Evolutionary conservation across 2,888 invertebrate genomes (phyloP), one percentile per base, ranked within the genome.

Genomic region (Sinopyrophorus schimmeli): DNA sequence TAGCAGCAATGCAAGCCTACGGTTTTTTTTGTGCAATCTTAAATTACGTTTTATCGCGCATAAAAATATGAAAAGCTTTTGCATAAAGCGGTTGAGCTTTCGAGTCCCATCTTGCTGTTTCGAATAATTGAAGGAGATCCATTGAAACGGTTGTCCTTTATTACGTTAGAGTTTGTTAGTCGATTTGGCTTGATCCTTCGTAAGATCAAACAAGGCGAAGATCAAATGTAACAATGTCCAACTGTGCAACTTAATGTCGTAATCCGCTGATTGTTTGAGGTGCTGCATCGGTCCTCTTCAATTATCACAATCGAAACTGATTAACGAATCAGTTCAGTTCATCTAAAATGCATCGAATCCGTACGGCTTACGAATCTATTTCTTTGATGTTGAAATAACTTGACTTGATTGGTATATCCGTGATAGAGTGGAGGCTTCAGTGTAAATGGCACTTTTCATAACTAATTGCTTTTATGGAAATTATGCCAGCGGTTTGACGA

Each of bases 391-490:
- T 5, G 16, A 17, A 31, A 32, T 18, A 11, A 32, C 3, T 12
- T 14, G 21, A 20, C 24, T n/a, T 9, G 23, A 35, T 23, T 24
- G 35, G 5, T 20, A 11, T 23, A 20, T 35, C 35, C 31, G 12
- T 20, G 12, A 12, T 27, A 10, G 27, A 12, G 2, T 12, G 27
- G 9, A 27, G 12, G 12, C 27, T 21, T 9, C 21, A 21, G 11
- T 27, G 20, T 35, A 24, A 35, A 24, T 24, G 35, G 26, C 43
- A 35, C 11, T 26, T 43, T 43, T 43, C 14, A 27, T 18, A 35
- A 28, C 18, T 46, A 38, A 46, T 38, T 38, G 44, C 30, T 30
- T 34, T 37, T 46, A 30, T 43, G 34, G 43, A 43, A 43, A 42
- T 42, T 17, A 27, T 27, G 17, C 34, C n/a, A 20, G 21, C 11